Evolutionary conservation across 2,888 invertebrate genomes (phyloP), one percentile per base, ranked within the genome.

Genomic region (Apotomis betuletana): DNA sequence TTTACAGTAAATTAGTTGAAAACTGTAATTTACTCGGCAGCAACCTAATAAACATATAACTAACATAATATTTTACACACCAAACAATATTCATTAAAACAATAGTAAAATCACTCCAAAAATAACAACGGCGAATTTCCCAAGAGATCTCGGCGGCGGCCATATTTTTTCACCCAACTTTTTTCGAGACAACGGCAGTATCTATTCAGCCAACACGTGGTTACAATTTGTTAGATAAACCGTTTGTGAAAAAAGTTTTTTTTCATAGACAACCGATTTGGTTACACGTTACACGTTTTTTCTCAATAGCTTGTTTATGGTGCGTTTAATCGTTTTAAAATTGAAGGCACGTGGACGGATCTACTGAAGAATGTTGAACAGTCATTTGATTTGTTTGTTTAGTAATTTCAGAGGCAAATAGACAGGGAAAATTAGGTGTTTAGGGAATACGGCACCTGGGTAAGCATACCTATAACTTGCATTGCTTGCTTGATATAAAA

Each of bases 251-350:
- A 67, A 49, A 51, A 46, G 49, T 49, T 5, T 60, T 61, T 67
- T 55, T n/a, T 9, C 38, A 55, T 55, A 65, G 64, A 63, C 62
- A 41, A 64, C 62, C 54, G 46, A 63, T 67, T 65, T 67, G 36
- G 65, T 67, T 71, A 67, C 65, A 58, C 38, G 70, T 61, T 65
- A 67, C 65, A 58, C 49, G 70, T 61, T 65, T 71, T 67, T 65
- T 71, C 46, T 49, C 5, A 55, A 69, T 64, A 8, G 27, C n/a
- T n/a, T n/a, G 62, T 69, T 58, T 58, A 67, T 67, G 67, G 49
- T 10, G 49, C 67, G 67, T 67, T 13, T 67, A 67, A 67, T 67
- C 59, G 67, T 67, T 59, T 67, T 59, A 58, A 57, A 65, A 65
- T 65, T 65, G 57, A 46, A 10, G 65, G 65, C 65, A 65, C 49